These are phyloP conservation scores for Teleogryllus occipitalis DNA, from an alignment of 1,140 invertebrate species.

Conservation along the genomic window DNA sequence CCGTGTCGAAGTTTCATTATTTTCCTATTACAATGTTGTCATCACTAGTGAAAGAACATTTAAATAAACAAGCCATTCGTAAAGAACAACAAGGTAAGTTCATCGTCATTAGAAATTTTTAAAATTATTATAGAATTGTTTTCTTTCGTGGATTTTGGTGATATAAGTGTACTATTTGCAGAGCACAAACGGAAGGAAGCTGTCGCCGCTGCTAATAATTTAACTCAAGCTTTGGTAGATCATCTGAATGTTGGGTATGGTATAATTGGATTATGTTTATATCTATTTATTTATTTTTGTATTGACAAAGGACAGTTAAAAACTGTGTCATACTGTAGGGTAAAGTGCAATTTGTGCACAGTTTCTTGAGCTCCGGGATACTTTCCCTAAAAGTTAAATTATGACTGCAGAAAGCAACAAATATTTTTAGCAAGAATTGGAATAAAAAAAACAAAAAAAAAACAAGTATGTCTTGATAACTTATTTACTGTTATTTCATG, in stretches of 20 bases:
- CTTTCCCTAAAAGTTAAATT: too few relatives aligned
- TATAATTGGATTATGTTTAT: background rate
- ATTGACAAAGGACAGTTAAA: too few relatives aligned
- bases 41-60: constrained; percentile 80
- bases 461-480: too few relatives aligned
- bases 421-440: too few relatives aligned
- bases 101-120: constrained; percentile 7
- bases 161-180: constrained; percentile 37
- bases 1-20: too few relatives aligned
- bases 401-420: too few relatives aligned
- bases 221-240: constrained; percentile 91
- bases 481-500: too few relatives aligned
- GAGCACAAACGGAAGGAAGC: constrained; percentile 90
- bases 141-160: constrained; percentile 12
- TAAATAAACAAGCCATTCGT: constrained; percentile 60
- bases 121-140: constrained; percentile 11
- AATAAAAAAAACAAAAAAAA: too few relatives aligned
- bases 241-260: constrained; percentile 91
- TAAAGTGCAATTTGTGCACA: too few relatives aligned
- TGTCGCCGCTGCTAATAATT: constrained; percentile 77
- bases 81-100: constrained; percentile 74
- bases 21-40: constrained; percentile 57
- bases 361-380: too few relatives aligned
- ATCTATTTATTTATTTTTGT: too few relatives aligned
- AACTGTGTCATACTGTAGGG: too few relatives aligned